Evolutionary conservation across 2,888 invertebrate species (phyloP), one percentile per base, ranked within the genome.

Genomic region (Pecten maximus): DNA sequence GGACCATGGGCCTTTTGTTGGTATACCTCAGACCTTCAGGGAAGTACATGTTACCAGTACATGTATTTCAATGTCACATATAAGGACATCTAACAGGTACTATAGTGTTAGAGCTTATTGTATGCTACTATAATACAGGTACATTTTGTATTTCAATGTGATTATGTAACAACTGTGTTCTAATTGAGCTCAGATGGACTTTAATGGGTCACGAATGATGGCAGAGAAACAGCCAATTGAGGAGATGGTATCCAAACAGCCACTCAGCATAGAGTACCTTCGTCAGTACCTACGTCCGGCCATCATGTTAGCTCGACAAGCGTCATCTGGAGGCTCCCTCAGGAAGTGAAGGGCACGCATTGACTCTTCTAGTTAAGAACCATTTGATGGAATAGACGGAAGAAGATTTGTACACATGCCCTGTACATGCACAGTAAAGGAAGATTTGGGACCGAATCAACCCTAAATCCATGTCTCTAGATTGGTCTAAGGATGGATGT

Each of bases 181-280:
- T 88, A 87, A n/a, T 50, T 88, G 28, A 88, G n/a, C 89, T 16
- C 92, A 96, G 95, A 94, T 96, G 94, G 95, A 96, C 89, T 95
- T 95, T 92, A 95, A 95, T 16, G 92, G 91, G 40, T 87, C 92
- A 28, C 92, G 93, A 28, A 40, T 91, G 0, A 92, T 91, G 54
- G 90, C 92, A 4, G 95, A 95, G 39, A 93, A 93, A 90, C 91
- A 93, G 28, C 94, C 95, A 48, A 94, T 95, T 90, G 96, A 96
- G 91, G 96, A 96, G 40, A 93, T 96, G 91, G 94, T 95, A 15
- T 93, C 95, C 40, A 94, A 94, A 86, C 96, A 96, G 89, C 96
- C 96, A n/a, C 92, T 95, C 44, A 94, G 95, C 91, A 96, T 96
- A 48, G 94, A 95, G 28, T 95, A 94, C 91, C 93, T 96, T 40